Evolutionary conservation across 2,113 vertebrate genomes (phyloP).

Genomic region (Elachura formosa): DNA sequence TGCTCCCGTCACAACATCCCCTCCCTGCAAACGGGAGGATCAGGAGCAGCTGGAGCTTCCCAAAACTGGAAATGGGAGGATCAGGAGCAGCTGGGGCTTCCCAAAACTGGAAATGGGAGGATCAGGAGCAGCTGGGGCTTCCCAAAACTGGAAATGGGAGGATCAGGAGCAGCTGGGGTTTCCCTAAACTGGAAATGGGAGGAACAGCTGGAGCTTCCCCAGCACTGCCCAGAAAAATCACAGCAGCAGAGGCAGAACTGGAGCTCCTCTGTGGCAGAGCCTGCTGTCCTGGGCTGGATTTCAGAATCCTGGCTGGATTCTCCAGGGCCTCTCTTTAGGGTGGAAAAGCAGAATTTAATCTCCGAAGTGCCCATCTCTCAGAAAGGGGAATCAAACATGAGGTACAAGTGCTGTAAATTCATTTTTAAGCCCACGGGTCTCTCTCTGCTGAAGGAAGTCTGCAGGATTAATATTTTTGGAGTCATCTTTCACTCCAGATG

Average conservation of each 20-base stretch:
- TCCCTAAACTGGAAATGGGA: neutral
- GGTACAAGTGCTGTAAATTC: neutral
- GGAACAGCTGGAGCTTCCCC: neutral
- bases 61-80: neutral
- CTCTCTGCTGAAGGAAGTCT: neutral
- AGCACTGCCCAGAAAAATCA: fast-evolving
- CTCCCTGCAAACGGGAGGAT: neutral
- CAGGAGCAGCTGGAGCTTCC: neutral
- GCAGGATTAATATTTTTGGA: neutral
- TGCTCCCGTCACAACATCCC: neutral
- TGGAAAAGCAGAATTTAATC: neutral
- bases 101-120: neutral
- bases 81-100: fast-evolving
- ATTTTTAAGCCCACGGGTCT: neutral
- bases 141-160: neutral
- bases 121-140: fast-evolving
- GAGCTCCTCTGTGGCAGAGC: neutral
- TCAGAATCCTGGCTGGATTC: too few species aligned
- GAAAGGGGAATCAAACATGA: neutral
- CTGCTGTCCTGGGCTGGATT: neutral
- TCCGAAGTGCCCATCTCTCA: neutral
- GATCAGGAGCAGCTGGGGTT: fast-evolving
- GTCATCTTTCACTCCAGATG: neutral
- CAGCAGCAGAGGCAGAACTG: neutral
- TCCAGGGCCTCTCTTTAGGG: neutral